phyloP scores from a whole-genome alignment of 2,888 invertebrate species.

The Pachydiplax longipennis region DNA sequence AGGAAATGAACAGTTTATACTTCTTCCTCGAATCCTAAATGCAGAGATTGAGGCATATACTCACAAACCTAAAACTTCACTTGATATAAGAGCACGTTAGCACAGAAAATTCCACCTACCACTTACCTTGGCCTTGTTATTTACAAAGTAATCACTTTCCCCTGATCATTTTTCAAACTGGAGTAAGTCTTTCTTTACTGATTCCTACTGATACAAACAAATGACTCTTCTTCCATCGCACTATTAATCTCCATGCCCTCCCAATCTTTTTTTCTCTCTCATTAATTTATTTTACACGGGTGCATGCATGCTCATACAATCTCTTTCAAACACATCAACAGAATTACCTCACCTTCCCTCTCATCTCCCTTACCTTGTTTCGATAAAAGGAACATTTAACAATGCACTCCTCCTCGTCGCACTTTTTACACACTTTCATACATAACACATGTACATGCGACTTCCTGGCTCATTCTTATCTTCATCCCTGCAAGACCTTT shows the following conservation, averaged over 20 bases:
- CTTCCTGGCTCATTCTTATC: not conserved
- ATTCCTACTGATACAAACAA: not conserved
- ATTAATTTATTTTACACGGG: conserved; percentile 20
- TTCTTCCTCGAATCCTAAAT: not conserved
- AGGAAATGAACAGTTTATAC: not conserved
- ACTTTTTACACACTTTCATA: conserved; percentile 9
- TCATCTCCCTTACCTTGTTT: conserved; percentile 30
- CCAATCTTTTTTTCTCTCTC: not conserved
- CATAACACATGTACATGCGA: not conserved
- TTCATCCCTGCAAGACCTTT: not conserved
- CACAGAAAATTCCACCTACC: conserved; percentile 14
- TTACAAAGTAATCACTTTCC: not conserved
- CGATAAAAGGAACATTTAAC: conserved; percentile 41
- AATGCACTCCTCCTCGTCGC: not conserved
- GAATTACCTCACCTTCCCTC: not conserved
- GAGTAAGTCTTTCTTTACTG: not conserved
- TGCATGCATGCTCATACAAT: conserved; percentile 32
- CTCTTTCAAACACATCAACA: conserved; percentile 41
- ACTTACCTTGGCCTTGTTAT: not conserved
- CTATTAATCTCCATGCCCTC: not conserved
- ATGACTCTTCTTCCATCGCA: not conserved
- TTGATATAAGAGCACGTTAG: conserved; percentile 22
- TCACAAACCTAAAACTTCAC: conserved; percentile 5
- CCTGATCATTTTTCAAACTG: not conserved
- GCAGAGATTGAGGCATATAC: not conserved